Percentiles rank a stretch among this genome's conserved stretches.
Conservation (phyloP, 1,140 invertebrate species). For the Cepaea nemoralis region DNA sequence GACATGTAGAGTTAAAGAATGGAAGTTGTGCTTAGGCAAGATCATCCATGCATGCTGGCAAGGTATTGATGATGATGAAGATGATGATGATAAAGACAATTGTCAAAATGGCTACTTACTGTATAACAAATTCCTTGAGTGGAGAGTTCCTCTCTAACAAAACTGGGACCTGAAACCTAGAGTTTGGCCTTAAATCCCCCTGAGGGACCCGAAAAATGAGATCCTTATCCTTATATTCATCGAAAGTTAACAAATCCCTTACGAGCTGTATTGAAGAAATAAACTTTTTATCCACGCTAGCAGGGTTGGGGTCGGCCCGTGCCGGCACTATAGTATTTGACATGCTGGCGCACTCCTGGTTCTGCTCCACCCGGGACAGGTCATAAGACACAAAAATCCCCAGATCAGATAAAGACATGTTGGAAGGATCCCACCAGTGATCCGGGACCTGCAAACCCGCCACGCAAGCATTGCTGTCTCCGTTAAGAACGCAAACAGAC, state of each 20-base stretch:
- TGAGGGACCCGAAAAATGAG: constrained; percentile 56
- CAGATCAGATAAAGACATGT: constrained; percentile 39
- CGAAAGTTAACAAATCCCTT: constrained; percentile 43
- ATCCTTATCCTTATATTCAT: constrained; percentile 53
- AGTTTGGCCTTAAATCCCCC: constrained; percentile 45
- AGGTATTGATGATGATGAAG: too few relatives aligned
- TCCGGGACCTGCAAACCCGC: constrained; percentile 51
- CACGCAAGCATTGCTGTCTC: constrained; percentile 56
- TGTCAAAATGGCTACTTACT: constrained; percentile 74
- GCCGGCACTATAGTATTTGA: constrained; percentile 59
- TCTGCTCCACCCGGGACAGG: constrained; percentile 57
- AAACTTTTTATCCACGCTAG: constrained; percentile 48
- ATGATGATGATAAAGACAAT: too few relatives aligned
- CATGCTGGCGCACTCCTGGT: constrained; percentile 59
- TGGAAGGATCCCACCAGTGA: constrained; percentile 51
- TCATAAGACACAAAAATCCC: constrained; percentile 52
- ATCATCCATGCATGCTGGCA: too few relatives aligned
- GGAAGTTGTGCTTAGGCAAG: too few relatives aligned
- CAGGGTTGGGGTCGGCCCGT: constrained; percentile 43
- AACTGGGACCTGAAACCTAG: constrained; percentile 60
- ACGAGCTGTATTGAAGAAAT: constrained; percentile 49
- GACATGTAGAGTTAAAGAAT: too few relatives aligned
- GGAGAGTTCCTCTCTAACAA: constrained; percentile 56
- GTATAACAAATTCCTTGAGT: constrained; percentile 82
- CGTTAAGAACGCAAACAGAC: constrained; percentile 56